phyloP scores from a whole-genome alignment of 2,888 invertebrate species.

The Phorcus lineatus region DNA sequence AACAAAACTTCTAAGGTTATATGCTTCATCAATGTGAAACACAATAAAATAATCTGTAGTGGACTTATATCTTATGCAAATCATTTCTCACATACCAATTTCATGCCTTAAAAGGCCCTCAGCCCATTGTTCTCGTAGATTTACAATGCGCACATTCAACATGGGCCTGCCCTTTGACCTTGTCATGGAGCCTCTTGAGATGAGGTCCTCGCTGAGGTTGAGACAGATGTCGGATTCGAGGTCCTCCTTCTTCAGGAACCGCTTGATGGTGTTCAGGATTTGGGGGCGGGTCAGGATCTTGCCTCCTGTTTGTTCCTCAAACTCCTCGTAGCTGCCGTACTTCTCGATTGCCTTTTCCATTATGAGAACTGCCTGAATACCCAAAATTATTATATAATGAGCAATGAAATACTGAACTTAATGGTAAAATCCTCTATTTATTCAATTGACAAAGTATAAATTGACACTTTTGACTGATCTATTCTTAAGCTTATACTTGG shows the following conservation, averaged over 20 bases:
- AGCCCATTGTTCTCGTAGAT: conserved; percentile 68
- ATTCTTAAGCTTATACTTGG: too few relatives aligned
- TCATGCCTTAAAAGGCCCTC: conserved; percentile 71
- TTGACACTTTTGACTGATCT: too few relatives aligned
- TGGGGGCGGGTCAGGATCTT: conserved; percentile 56
- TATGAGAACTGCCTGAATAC: conserved; percentile 66
- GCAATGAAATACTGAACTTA: too few relatives aligned
- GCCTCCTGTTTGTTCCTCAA: conserved; percentile 68
- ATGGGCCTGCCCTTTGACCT: conserved; percentile 64
- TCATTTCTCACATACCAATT: conserved; percentile 55
- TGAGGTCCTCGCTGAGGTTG: conserved; percentile 65
- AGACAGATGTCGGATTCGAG: conserved; percentile 56
- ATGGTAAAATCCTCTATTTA: background rate
- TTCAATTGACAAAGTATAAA: background rate
- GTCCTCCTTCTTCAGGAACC: conserved; percentile 60
- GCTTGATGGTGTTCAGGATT: conserved; percentile 56
- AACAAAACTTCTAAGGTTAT: too few relatives aligned
- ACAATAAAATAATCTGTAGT: too few relatives aligned
- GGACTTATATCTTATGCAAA: background rate
- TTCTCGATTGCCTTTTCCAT: conserved; percentile 62
- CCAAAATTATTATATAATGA: background rate
- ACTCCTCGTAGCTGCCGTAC: conserved; percentile 69
- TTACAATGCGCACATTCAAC: conserved; percentile 66
- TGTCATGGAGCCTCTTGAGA: conserved; percentile 70
- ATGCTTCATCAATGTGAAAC: too few relatives aligned